Conservation (phyloP, 2,888 invertebrate species). For the Apeira syringaria region DNA sequence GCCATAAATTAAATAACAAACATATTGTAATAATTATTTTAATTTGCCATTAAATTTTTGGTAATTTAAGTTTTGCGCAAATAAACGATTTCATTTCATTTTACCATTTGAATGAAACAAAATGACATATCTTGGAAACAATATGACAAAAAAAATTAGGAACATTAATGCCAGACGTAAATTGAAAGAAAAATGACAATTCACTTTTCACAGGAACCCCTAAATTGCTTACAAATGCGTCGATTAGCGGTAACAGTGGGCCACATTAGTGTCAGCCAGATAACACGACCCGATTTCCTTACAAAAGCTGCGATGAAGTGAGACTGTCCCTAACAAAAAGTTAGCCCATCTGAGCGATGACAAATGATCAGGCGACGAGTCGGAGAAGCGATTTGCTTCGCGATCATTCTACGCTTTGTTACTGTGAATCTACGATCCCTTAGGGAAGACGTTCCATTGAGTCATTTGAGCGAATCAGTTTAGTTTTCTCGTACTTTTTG, state of each 20-base stretch:
- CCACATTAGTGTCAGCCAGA: conserved; percentile 62
- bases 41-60: too few relatives aligned
- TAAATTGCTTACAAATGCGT: conserved; percentile 52
- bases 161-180: conserved; percentile 13
- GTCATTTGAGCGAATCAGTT: conserved; percentile 28
- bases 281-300: conserved; percentile 66
- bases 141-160: conserved; percentile 1
- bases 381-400: conserved; percentile 60
- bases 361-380: conserved; percentile 64
- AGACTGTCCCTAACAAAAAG: conserved; percentile 72
- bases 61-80: too few relatives aligned
- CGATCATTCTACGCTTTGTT: conserved; percentile 52
- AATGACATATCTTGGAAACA: not conserved
- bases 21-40: too few relatives aligned
- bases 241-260: conserved; percentile 53
- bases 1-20: too few relatives aligned
- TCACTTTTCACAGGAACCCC: conserved; percentile 31
- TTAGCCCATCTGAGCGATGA: conserved; percentile 76
- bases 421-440: conserved; percentile 27
- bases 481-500: conserved; percentile 20
- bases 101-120: too few relatives aligned
- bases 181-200: conserved; percentile 22
- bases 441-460: conserved; percentile 32
- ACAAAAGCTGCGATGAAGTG: conserved; percentile 73
- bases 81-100: too few relatives aligned